A percentile compares a stretch with the other conserved stretches of the same genome.
Evolutionary conservation across 2,888 invertebrate genomes (phyloP).

Genomic region (Tinea pellionella): DNA sequence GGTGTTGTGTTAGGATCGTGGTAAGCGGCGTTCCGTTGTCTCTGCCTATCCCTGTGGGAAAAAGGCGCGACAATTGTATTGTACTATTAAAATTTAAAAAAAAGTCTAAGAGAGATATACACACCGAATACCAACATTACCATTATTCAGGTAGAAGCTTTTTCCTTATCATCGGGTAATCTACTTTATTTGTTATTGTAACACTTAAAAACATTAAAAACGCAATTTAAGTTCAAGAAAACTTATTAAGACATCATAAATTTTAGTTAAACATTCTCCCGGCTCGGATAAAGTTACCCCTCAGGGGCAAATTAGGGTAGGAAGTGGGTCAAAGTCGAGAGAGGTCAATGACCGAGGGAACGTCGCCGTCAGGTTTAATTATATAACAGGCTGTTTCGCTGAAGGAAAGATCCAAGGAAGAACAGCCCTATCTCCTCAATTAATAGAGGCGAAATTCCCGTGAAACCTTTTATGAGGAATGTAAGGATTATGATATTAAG

Average conservation of each 20-base stretch:
- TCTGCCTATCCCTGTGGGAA: too few species aligned
- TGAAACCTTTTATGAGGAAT: not conserved
- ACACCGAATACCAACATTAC: too few species aligned
- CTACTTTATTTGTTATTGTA: too few species aligned
- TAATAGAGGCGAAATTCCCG: not conserved
- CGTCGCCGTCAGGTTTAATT: slow-evolving; percentile 46
- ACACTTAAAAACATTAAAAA: too few species aligned
- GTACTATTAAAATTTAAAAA: too few species aligned
- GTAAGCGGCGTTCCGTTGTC: too few species aligned
- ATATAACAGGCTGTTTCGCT: slow-evolving; percentile 45
- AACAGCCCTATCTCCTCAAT: slow-evolving; percentile 13
- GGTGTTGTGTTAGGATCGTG: too few species aligned
- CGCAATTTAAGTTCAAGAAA: too few species aligned
- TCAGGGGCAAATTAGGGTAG: slow-evolving; percentile 53
- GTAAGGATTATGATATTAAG: slow-evolving; percentile 7
- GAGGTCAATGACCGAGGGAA: slow-evolving; percentile 47
- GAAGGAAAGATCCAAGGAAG: slow-evolving; percentile 22
- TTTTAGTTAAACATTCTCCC: not conserved
- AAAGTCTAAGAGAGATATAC: too few species aligned
- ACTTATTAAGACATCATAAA: not conserved
- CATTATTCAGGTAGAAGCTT: too few species aligned
- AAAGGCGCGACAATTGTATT: too few species aligned
- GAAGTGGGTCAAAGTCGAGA: slow-evolving; percentile 65
- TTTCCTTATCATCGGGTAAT: too few species aligned
- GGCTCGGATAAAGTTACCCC: slow-evolving; percentile 1